These are phyloP conservation scores for Nerophis lumbriciformis DNA, from an alignment of 2,113 vertebrate genomes.

Conservation along the genomic window DNA sequence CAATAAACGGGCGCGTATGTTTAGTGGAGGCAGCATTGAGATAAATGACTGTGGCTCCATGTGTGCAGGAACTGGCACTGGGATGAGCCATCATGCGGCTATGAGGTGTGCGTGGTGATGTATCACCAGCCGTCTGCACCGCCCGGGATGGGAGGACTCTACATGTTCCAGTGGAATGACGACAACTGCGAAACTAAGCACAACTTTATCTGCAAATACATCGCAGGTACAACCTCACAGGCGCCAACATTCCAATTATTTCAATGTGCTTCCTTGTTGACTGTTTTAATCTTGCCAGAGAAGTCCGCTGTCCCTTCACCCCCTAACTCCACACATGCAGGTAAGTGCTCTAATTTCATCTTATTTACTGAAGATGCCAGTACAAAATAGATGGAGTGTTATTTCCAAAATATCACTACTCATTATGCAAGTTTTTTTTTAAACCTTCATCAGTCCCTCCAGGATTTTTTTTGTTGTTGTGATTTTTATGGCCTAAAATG, in stretches of 20 bases:
- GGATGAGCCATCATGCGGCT: conserved; percentile 93
- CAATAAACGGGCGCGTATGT: neutral
- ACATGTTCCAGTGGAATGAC: conserved; percentile 96
- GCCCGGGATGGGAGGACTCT: conserved; percentile 73
- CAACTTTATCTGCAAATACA: conserved; percentile 98
- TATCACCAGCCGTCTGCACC: conserved; percentile 93
- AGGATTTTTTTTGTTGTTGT: too few relatives aligned
- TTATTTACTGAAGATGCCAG: neutral
- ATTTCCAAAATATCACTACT: too few relatives aligned
- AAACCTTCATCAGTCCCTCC: too few relatives aligned
- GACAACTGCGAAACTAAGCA: conserved; percentile 94
- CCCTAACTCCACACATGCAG: conserved; percentile 47
- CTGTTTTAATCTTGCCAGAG: conserved; percentile 29
- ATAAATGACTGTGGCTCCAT: neutral
- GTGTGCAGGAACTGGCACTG: conserved; percentile 85
- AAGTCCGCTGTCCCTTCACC: conserved; percentile 17
- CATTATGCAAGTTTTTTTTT: too few relatives aligned
- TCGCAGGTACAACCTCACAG: conserved; percentile 68
- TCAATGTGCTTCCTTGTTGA: neutral
- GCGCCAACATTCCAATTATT: neutral
- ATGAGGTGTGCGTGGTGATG: conserved; percentile 92
- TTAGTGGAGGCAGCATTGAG: neutral
- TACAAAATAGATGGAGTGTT: neutral
- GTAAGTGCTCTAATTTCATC: conserved; percentile 23
- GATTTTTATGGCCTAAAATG: too few relatives aligned